Percentiles rank a stretch among this genome's conserved stretches.
Conservation (phyloP, 2,888 invertebrate genomes). For the Coenonympha arcania region DNA sequence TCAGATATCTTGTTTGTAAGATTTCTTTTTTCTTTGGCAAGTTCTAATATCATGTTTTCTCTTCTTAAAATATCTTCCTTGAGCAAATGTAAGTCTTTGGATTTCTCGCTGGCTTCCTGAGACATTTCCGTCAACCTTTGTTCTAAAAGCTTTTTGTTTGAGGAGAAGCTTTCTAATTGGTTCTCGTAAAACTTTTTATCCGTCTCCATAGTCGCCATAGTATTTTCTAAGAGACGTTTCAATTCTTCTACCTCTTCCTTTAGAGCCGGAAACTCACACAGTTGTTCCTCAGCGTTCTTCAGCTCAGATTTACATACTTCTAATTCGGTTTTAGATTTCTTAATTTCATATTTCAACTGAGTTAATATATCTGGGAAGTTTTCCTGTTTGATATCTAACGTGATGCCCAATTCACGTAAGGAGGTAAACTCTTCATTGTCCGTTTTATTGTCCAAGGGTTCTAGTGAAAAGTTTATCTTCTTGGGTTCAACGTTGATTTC, state of each 20-base stretch:
- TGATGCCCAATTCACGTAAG: conserved; percentile 69
- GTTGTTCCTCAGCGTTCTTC: conserved; percentile 69
- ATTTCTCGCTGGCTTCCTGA: conserved; percentile 68
- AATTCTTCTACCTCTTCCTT: conserved; percentile 67
- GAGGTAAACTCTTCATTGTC: conserved; percentile 64
- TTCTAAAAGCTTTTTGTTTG: conserved; percentile 69
- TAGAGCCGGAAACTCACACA: conserved; percentile 67
- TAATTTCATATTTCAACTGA: conserved; percentile 70
- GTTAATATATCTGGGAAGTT: conserved; percentile 63
- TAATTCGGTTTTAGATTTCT: conserved; percentile 70
- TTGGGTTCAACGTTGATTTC: conserved; percentile 61
- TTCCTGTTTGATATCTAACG: conserved; percentile 59
- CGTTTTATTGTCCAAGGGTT: conserved; percentile 53
- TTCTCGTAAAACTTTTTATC: conserved; percentile 74
- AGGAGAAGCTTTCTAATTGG: conserved; percentile 69
- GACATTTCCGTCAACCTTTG: conserved; percentile 75
- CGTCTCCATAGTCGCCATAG: conserved; percentile 66
- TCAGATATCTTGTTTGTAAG: conserved; percentile 65
- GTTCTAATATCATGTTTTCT: conserved; percentile 73
- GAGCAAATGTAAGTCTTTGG: conserved; percentile 68
- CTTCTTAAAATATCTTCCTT: conserved; percentile 73
- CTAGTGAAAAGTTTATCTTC: conserved; percentile 63
- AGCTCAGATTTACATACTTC: conserved; percentile 71
- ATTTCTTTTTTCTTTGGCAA: conserved; percentile 74
- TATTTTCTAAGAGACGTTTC: conserved; percentile 63